These are phyloP conservation scores for Xiphophorus birchmanni DNA, from an alignment of 2,797 vertebrate species.

Conservation along the genomic window DNA sequence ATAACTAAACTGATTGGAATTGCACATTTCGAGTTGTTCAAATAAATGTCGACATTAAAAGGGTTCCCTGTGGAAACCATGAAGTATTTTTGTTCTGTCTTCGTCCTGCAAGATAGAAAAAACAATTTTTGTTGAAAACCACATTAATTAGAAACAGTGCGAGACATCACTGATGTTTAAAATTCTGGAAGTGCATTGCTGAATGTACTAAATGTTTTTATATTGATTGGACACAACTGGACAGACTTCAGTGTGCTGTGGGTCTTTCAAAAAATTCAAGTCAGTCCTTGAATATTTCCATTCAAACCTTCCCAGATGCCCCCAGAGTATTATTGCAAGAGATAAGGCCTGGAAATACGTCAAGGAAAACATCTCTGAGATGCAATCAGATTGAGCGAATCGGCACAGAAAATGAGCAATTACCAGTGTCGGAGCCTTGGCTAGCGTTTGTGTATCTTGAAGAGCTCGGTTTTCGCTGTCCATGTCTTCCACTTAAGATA, in stretches of 20 bases:
- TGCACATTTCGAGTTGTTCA: background rate
- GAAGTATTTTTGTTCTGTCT: background rate
- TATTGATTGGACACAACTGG: background rate
- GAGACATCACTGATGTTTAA: background rate
- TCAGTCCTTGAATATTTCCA: background rate
- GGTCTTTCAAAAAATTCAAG: background rate
- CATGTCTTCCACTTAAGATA: conserved; percentile 3
- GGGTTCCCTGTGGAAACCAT: background rate
- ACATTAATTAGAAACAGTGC: background rate
- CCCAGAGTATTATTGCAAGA: background rate
- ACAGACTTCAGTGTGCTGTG: background rate
- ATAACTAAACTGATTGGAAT: background rate
- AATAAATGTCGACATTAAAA: background rate
- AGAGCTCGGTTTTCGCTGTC: conserved; percentile 20
- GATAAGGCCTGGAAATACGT: conserved; percentile 3
- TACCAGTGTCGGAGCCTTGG: conserved; percentile 19
- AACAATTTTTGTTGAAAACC: background rate
- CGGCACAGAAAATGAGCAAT: conserved; percentile 8
- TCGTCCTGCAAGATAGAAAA: background rate
- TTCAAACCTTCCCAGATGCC: background rate
- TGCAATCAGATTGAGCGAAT: background rate
- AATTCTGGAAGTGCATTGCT: background rate
- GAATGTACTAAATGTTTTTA: background rate
- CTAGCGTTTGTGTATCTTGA: conserved; percentile 11
- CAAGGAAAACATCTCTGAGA: background rate